Evolutionary conservation across 2,797 vertebrate genomes (phyloP).

Genomic region (Fratercula arctica): DNA sequence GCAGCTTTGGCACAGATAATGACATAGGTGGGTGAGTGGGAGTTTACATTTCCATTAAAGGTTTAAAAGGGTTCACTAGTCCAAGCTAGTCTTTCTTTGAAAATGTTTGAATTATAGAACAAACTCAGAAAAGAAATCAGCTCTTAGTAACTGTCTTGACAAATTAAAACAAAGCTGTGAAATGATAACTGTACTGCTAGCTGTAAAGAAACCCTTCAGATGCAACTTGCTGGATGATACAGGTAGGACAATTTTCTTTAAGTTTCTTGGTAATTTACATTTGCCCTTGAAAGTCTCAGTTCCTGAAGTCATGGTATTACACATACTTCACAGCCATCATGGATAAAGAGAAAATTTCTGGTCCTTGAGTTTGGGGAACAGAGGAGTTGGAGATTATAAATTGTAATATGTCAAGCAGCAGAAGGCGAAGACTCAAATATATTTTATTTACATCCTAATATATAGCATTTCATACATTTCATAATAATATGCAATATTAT

Average conservation of each 20-base stretch:
- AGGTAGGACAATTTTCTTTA: neutral
- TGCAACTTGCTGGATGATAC: neutral
- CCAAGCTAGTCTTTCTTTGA: constrained; percentile 31
- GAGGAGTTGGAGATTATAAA: neutral
- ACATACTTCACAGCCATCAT: neutral
- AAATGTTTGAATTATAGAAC: constrained; percentile 27
- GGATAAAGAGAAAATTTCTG: neutral
- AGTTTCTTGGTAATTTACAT: neutral
- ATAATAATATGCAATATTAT: neutral
- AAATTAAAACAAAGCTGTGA: constrained; percentile 8
- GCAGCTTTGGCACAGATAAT: neutral
- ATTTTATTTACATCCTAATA: constrained; percentile 13
- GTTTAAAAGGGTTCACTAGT: constrained; percentile 10
- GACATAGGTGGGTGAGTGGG: constrained; percentile 1
- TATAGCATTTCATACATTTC: neutral
- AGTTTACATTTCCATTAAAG: constrained; percentile 26
- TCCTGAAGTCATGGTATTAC: neutral
- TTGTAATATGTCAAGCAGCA: neutral
- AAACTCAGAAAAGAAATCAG: neutral
- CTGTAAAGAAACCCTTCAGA: neutral
- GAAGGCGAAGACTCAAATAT: neutral
- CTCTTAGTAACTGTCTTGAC: constrained; percentile 19
- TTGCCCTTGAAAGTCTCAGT: neutral
- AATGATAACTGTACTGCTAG: neutral
- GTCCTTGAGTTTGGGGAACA: neutral